Base-by-base conservation (phyloP, 2,888 invertebrate species). In the Galerucella calmariensis region DNA sequence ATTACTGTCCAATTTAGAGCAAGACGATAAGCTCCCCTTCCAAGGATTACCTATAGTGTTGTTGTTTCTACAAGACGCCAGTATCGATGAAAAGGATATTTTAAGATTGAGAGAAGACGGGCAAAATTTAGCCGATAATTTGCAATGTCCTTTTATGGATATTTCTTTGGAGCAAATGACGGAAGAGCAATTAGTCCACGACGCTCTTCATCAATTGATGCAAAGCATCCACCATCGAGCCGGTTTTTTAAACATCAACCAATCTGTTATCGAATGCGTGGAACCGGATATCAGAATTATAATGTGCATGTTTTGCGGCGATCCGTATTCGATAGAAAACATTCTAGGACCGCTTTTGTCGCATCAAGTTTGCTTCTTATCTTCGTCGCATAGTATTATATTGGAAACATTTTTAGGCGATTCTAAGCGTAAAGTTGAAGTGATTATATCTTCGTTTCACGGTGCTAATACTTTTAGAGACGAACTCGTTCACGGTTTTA, bases 261-360 rank as follows among this genome's bases (percentile, higher is more conserved):
- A 93, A 81, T 92, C 93, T 69, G 91, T 94, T 51, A 93, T 94
- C 68, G 94, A 95, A 79, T 93, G 93, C 85, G 92, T 94, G 79
- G 94, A 95, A 83, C 94, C 95, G 4, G 95, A 96, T 87, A 94
- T 95, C 84, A 93, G 97, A 82, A 95, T 97, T 87, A 95, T 95
- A 86, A 95, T 98, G 91, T 97, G 97, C 87, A 94, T 97, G 93
- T 97, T 97, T 88, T 98, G 98, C 88, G 97, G 97, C 69, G 98
- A 98, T 88, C 95, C 96, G 1, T 97, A 94, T 86, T 94, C 95
- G 0, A 93, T 96, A 62, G 97, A 97, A 86, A 94, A 95, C 76
- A 95, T 97, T 72, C 89, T 98, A 72, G 94, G 94, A 16, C 97
- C 98, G 0, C 88, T 98, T 75, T 89, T 98, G 73, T 92, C 93